Percentiles rank a stretch among this genome's conserved stretches.
Conservation (phyloP, 1,140 invertebrate genomes). For the Drosophila takahashii region DNA sequence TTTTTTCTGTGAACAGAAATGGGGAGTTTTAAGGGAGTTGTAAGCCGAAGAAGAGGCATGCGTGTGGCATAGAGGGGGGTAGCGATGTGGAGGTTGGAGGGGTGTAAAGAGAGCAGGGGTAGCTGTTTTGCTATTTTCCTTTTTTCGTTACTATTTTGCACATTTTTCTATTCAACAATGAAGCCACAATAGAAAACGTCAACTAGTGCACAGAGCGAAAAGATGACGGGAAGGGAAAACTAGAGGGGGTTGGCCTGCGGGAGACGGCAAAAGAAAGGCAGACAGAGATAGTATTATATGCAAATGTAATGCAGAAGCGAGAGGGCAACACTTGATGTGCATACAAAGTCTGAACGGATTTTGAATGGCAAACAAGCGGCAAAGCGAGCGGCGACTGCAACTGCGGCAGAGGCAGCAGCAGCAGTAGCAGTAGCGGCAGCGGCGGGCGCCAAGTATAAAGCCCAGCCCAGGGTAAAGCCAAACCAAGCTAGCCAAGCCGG, state of each 20-base stretch:
- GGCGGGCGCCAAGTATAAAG: slow-evolving; percentile 48
- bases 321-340: slow-evolving; percentile 69
- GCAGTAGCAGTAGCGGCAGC: background rate
- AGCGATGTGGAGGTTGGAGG: background rate
- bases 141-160: slow-evolving; percentile 81
- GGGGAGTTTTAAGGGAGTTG: slow-evolving; percentile 24
- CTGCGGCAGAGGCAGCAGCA: background rate
- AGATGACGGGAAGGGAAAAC: slow-evolving; percentile 6
- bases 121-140: slow-evolving; percentile 76
- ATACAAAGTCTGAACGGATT: slow-evolving; percentile 82
- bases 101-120: slow-evolving; percentile 6
- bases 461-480: slow-evolving; percentile 46
- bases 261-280: slow-evolving; percentile 29
- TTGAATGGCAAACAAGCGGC: slow-evolving; percentile 82
- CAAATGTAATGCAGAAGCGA: slow-evolving; percentile 60
- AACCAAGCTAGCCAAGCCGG: slow-evolving; percentile 36
- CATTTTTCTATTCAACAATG: slow-evolving; percentile 84
- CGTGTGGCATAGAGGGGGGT: slow-evolving; percentile 47
- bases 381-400: slow-evolving; percentile 34
- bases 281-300: slow-evolving; percentile 57
- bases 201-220: slow-evolving; percentile 68
- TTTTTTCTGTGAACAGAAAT: background rate
- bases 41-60: slow-evolving; percentile 46
- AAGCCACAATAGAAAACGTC: slow-evolving; percentile 81
- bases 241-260: background rate